phyloP scores from a whole-genome alignment of 2,797 vertebrate genomes.

The Chaunax sp. region DNA sequence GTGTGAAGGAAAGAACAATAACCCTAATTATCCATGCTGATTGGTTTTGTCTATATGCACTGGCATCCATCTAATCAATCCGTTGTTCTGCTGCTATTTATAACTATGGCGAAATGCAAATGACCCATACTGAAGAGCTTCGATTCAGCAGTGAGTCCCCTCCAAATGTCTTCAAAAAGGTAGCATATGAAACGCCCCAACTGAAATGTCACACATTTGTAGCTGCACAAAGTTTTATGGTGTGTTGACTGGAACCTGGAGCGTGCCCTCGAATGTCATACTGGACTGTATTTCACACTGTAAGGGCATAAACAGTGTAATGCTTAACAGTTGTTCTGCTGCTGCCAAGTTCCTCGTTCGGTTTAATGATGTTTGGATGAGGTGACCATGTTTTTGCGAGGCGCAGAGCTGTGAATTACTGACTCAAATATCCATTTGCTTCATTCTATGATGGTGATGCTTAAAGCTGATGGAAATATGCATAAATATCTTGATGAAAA shows the following conservation, averaged over 20 bases:
- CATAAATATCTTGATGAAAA: constrained; percentile 66
- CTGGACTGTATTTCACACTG: constrained; percentile 58
- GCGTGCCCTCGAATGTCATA: constrained; percentile 62
- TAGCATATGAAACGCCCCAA: constrained; percentile 30
- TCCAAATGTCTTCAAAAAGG: constrained; percentile 6
- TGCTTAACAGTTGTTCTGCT: constrained; percentile 46
- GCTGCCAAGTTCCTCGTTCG: constrained; percentile 56
- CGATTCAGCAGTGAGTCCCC: constrained; percentile 34
- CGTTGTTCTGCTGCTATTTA: constrained; percentile 58
- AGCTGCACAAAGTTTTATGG: constrained; percentile 55
- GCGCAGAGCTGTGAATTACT: constrained; percentile 58
- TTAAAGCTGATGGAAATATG: constrained; percentile 53
- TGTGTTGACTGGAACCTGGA: constrained; percentile 64
- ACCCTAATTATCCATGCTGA: constrained; percentile 57
- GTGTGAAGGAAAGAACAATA: constrained; percentile 63
- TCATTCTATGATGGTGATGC: constrained; percentile 46
- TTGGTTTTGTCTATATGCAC: constrained; percentile 53
- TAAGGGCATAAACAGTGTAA: constrained; percentile 56
- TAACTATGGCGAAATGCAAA: constrained; percentile 55
- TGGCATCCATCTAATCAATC: constrained; percentile 52
- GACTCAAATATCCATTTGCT: constrained; percentile 57
- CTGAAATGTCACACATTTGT: constrained; percentile 34
- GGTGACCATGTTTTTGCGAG: constrained; percentile 61
- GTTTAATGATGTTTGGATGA: constrained; percentile 73
- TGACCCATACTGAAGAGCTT: constrained; percentile 26